phyloP scores from a whole-genome alignment of 2,888 invertebrate species.

The Scaptomyza polygonia region DNA sequence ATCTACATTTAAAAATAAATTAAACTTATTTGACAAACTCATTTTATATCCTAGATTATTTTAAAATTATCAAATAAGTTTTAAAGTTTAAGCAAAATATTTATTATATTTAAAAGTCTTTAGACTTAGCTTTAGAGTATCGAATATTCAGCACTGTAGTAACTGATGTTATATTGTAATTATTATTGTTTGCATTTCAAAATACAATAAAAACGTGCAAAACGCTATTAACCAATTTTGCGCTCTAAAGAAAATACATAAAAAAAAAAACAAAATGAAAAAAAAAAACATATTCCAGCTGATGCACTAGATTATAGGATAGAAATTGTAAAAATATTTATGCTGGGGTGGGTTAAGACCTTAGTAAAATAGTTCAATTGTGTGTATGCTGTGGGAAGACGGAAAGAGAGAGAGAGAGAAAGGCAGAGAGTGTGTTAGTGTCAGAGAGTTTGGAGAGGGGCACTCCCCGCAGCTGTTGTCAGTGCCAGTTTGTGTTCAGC shows the following conservation, averaged over 20 bases:
- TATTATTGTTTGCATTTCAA: slow-evolving; percentile 63
- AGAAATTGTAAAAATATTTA: slow-evolving; percentile 19
- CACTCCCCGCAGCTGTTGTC: slow-evolving; percentile 50
- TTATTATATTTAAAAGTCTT: neutral
- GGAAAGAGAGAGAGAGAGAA: neutral
- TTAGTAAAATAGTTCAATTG: slow-evolving; percentile 50
- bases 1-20: too few species aligned
- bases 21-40: too few species aligned
- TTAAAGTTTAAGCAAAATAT: too few species aligned
- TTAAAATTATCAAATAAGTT: too few species aligned
- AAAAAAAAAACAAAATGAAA: neutral
- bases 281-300: too few species aligned
- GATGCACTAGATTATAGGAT: slow-evolving; percentile 13
- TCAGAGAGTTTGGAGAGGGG: slow-evolving; percentile 11
- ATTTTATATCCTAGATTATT: too few species aligned
- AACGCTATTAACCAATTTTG: slow-evolving; percentile 50
- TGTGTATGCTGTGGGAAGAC: slow-evolving; percentile 11
- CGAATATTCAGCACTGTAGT: slow-evolving; percentile 5
- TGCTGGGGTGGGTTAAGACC: slow-evolving; percentile 29
- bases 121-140: slow-evolving; percentile 38
- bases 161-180: slow-evolving; percentile 37
- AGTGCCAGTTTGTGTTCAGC: slow-evolving; percentile 47
- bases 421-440: neutral
- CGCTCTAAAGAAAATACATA: slow-evolving; percentile 3
- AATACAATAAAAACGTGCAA: slow-evolving; percentile 67